A percentile compares a stretch with the other conserved stretches of the same genome.
phyloP scores from a whole-genome alignment of 1,140 invertebrate species.

The Drosophila rhopaloa region DNA sequence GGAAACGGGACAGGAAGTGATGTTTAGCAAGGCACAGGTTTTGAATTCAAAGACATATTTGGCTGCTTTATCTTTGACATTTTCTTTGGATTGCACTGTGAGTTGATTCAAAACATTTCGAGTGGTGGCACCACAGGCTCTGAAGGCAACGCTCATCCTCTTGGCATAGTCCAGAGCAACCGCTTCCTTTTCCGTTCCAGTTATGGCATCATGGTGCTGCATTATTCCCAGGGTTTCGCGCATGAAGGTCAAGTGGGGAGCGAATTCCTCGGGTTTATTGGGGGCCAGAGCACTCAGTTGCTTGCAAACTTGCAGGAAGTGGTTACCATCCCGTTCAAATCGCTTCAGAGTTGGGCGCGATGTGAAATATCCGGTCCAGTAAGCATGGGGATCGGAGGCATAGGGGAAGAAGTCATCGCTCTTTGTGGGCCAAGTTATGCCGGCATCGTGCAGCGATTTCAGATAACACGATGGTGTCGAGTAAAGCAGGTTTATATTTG shows the following conservation, averaged over 20 bases:
- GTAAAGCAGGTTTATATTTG: slow-evolving; percentile 93
- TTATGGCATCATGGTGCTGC: slow-evolving; percentile 96
- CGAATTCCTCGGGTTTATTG: slow-evolving; percentile 43
- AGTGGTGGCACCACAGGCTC: slow-evolving; percentile 64
- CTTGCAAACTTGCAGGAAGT: slow-evolving; percentile 90
- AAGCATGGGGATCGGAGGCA: slow-evolving; percentile 91
- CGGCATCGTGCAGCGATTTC: slow-evolving; percentile 91
- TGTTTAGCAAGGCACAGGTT: slow-evolving; percentile 89
- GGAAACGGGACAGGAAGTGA: slow-evolving; percentile 87
- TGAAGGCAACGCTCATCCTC: slow-evolving; percentile 85
- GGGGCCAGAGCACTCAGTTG: slow-evolving; percentile 85
- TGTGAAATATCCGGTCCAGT: slow-evolving; percentile 98
- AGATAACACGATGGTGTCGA: slow-evolving; percentile 98
- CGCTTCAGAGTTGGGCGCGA: slow-evolving; percentile 94
- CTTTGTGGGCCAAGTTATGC: slow-evolving; percentile 89
- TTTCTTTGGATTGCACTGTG: slow-evolving; percentile 19
- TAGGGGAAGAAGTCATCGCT: slow-evolving; percentile 97
- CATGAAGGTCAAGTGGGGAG: slow-evolving; percentile 80
- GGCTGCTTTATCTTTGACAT: not conserved
- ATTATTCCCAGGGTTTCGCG: slow-evolving; percentile 90
- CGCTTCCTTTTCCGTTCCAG: slow-evolving; percentile 96
- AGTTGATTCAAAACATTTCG: slow-evolving; percentile 64
- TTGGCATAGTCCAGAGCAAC: slow-evolving; percentile 95
- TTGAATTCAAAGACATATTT: slow-evolving; percentile 68
- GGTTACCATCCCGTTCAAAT: slow-evolving; percentile 91